These are phyloP conservation scores for Anguilla marmorata DNA, from an alignment of 2,797 vertebrate species.

Conservation along the genomic window DNA sequence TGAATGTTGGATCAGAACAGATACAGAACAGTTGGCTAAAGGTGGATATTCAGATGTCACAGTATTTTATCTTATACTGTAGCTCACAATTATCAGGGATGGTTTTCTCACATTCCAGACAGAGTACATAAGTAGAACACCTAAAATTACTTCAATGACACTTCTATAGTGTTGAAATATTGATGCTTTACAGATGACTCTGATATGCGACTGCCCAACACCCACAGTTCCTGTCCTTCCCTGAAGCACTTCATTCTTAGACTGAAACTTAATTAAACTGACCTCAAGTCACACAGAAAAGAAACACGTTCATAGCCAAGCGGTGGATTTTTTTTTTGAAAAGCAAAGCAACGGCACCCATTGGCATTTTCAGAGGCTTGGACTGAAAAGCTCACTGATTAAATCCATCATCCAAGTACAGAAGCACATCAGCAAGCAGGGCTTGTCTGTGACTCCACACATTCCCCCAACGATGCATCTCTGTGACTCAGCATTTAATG, in stretches of 20 bases:
- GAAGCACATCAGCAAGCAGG: neutral
- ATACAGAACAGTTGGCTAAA: neutral
- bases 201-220: neutral
- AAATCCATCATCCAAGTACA: neutral
- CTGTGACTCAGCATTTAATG: neutral
- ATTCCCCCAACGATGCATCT: neutral
- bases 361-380: neutral
- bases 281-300: neutral
- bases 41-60: neutral
- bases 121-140: neutral
- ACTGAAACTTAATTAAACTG: slow-evolving; percentile 11
- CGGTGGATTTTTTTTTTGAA: neutral
- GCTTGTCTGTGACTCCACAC: neutral
- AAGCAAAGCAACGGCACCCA: neutral
- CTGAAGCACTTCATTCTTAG: neutral
- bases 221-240: neutral
- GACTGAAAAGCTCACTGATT: neutral
- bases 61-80: neutral
- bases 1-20: neutral
- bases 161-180: neutral
- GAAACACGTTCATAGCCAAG: neutral
- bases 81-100: neutral
- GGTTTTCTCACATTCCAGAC: neutral
- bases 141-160: neutral
- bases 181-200: neutral